Evolutionary conservation across 2,113 vertebrate genomes (phyloP).

Genomic region (Thunnus maccoyii): DNA sequence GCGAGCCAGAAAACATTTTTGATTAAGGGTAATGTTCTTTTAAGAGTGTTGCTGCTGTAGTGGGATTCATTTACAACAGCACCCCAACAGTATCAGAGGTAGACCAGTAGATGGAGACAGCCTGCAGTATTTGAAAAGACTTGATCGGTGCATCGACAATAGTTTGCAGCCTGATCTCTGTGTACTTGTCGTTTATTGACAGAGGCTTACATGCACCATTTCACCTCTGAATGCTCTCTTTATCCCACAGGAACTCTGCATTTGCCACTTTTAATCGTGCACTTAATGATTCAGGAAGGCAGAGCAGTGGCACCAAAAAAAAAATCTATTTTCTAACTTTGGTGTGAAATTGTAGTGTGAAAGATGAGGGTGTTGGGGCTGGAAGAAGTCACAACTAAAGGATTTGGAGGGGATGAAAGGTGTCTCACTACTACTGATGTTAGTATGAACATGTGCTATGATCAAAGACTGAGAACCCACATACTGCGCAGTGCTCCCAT

Average conservation of each 20-base stretch:
- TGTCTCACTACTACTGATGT: not conserved
- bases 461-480: constrained; percentile 14
- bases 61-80: no score
- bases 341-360: not conserved
- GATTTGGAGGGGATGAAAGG: not conserved
- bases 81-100: not conserved
- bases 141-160: not conserved
- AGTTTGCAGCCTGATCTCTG: not conserved
- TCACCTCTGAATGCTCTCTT: not conserved
- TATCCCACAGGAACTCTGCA: not conserved
- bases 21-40: not conserved
- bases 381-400: not conserved
- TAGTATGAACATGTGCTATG: not conserved
- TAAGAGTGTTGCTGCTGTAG: not conserved
- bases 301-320: not conserved
- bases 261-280: not conserved
- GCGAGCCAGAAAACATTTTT: not conserved
- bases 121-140: constrained; percentile 9
- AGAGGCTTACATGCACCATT: not conserved
- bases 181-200: not conserved
- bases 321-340: not conserved
- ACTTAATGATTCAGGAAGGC: no score
- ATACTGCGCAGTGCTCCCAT: constrained; percentile 2
- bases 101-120: constrained; percentile 64
- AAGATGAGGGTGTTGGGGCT: not conserved